Conservation (phyloP, 2,113 vertebrate species). For the Tenebrosternarchus preto region DNA sequence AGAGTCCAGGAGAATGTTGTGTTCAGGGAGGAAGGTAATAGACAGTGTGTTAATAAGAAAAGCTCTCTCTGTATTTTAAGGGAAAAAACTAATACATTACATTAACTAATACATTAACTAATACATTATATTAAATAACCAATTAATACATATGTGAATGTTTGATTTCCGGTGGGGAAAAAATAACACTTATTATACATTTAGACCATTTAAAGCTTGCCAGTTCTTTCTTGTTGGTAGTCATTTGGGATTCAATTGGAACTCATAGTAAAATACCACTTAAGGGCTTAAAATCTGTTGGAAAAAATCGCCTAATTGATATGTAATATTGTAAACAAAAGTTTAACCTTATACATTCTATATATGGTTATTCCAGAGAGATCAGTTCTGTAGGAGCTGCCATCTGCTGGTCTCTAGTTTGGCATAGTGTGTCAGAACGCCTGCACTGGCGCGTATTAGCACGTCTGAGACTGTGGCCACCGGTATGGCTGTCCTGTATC, state of each 20-base stretch:
- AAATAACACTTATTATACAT: conserved; percentile 35
- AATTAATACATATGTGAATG: too few relatives aligned
- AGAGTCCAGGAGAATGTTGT: background rate
- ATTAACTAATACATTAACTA: too few relatives aligned
- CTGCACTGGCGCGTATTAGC: too few relatives aligned
- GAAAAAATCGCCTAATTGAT: background rate
- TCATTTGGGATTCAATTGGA: conserved; percentile 23
- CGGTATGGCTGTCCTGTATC: too few relatives aligned
- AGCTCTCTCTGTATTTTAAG: conserved; percentile 16
- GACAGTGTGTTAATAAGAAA: conserved; percentile 28
- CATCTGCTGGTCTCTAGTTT: too few relatives aligned
- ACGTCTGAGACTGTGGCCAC: too few relatives aligned
- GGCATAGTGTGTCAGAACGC: too few relatives aligned
- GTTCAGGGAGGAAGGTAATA: background rate
- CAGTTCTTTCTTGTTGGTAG: conserved; percentile 5
- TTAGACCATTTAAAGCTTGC: conserved; percentile 24
- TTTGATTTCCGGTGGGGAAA: background rate
- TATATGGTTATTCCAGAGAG: too few relatives aligned
- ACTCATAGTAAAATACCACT: conserved; percentile 21
- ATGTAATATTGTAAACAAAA: background rate
- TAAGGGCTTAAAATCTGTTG: background rate
- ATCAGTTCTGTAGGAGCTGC: too few relatives aligned
- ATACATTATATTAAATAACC: too few relatives aligned
- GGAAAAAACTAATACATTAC: too few relatives aligned
- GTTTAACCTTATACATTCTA: too few relatives aligned